Conservation (phyloP, 2,797 vertebrate species). For the Poecilia gillii region DNA sequence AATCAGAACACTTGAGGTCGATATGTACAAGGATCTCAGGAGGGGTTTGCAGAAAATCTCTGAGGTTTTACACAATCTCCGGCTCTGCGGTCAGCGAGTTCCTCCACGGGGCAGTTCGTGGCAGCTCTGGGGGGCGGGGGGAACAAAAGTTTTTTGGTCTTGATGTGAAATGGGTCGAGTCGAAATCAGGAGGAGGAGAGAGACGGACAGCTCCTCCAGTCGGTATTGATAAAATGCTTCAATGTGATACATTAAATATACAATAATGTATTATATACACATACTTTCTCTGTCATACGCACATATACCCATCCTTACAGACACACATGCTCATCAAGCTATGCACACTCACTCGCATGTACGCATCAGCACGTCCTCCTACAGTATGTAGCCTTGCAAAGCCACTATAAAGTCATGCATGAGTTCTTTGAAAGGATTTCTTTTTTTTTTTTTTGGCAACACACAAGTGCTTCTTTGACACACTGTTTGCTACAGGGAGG, state of each 20-base stretch:
- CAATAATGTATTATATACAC: conserved; percentile 78
- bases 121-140: conserved; percentile 17
- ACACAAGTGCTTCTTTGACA: conserved; percentile 81
- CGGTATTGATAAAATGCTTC: conserved; percentile 76
- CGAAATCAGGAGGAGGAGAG: conserved; percentile 61
- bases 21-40: conserved; percentile 74
- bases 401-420: conserved; percentile 81
- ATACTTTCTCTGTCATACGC: conserved; percentile 31
- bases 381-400: conserved; percentile 73
- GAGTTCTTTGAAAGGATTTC: conserved; percentile 80
- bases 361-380: conserved; percentile 64
- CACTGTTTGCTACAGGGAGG: conserved; percentile 78
- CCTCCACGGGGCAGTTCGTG: conserved; percentile 55
- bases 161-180: conserved; percentile 67
- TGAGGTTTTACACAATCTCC: conserved; percentile 75
- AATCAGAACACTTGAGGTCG: conserved; percentile 79
- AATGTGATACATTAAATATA: conserved; percentile 80
- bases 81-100: conserved; percentile 67
- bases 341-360: conserved; percentile 23
- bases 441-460: conserved; percentile 89
- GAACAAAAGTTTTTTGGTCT: conserved; percentile 68
- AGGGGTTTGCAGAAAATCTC: conserved; percentile 74
- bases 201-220: conserved; percentile 58
- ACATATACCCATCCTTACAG: conserved; percentile 33
- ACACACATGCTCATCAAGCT: conserved; percentile 65